Evolutionary conservation across 37 sponge, comb jelly and placozoan species (phyloP), one percentile per base, ranked within the genome.

Genomic region (Beroe forskalii): DNA sequence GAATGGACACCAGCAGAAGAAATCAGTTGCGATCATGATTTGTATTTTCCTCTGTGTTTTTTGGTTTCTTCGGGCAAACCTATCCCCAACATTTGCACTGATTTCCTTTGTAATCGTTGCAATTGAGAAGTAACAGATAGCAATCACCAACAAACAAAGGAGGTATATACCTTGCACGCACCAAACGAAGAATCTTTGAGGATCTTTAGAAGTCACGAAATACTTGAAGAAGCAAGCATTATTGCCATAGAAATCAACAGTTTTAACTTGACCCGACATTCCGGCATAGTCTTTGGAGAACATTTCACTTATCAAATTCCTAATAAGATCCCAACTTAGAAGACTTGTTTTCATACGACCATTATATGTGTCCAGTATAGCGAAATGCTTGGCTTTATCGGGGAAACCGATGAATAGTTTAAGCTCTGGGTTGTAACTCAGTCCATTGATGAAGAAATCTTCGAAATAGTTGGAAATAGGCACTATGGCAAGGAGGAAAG

Each of bases 391-490:
- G 19, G 28, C 1, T 17, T 69, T 69, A 32, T 32, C 38, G 6
- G 17, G 20, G 17, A 27, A 23, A n/a, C 66, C 66, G 4, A 64
- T 64, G 66, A 64, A 64, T n/a, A 64, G 31, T 6, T 30, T 27
- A 8, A 64, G 25, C 4, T 22, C 4, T 23, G 25, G 20, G 4
- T 8, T 23, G 31, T 30, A 64, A 4, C 31, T 64, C 4, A 64
- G 31, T n/a, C 66, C 66, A 64, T 64, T 64, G 66, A 64, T 3
- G 66, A 64, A 64, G 31, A 64, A 64, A 23, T 64, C 31, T 27
- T 64, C 66, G 66, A 64, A 64, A 23, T 22, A 22, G 6, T 27
- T 22, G 20, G 17, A 22, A 22, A 30, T 27, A 3, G 66, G 66
- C 4, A 22, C 31, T 27, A 64, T 64, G 66, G 66, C 14, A 4